Percentiles rank a stretch among this genome's conserved stretches.
Conservation (phyloP, 2,113 vertebrate genomes). For the Dolichotis patagonum region DNA sequence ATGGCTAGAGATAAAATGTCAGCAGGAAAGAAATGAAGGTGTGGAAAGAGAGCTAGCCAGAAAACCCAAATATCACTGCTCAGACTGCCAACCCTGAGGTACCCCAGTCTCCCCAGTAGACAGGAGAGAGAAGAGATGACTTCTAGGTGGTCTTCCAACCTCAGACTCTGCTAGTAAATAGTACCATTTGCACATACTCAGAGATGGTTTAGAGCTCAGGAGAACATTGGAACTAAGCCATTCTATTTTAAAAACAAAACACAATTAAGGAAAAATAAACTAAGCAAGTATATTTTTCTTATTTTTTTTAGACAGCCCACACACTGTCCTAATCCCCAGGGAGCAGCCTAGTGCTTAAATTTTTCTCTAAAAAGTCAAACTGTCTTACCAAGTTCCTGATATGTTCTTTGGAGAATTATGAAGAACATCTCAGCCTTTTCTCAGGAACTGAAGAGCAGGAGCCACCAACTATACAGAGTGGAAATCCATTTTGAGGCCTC, state of each 20-base stretch:
- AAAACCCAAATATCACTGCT: neutral
- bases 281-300: neutral
- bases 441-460: neutral
- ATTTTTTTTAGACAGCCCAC: neutral
- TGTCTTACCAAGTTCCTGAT: neutral
- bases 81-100: neutral
- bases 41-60: neutral
- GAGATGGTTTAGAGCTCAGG: neutral
- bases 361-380: conserved; percentile 32
- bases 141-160: neutral
- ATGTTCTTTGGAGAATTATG: neutral
- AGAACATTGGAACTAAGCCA: conserved; percentile 23
- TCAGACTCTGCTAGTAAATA: neutral
- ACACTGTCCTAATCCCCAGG: neutral
- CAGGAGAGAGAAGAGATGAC: neutral
- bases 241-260: conserved; percentile 52
- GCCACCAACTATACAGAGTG: neutral
- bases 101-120: neutral
- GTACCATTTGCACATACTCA: neutral
- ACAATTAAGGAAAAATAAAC: conserved; percentile 55
- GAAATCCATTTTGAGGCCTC: neutral
- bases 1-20: neutral
- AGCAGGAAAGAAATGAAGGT: neutral
- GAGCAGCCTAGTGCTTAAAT: neutral
- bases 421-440: neutral